These are phyloP conservation scores for Megaceryle alcyon DNA, from an alignment of 2,797 vertebrate genomes.

Conservation along the genomic window DNA sequence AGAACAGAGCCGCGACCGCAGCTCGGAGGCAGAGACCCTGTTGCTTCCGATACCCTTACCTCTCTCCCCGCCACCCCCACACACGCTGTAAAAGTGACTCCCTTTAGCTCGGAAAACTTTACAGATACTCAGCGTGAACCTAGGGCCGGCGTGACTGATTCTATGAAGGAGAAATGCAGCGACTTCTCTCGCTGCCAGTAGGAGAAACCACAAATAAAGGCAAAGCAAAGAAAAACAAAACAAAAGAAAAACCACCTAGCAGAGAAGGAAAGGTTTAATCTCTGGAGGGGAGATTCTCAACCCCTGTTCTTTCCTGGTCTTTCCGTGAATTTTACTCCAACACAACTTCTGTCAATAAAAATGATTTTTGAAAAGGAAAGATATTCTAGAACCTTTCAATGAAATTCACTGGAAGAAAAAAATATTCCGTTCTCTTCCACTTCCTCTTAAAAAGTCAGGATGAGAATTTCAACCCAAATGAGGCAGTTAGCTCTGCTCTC, in stretches of 20 bases:
- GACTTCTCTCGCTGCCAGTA: neutral
- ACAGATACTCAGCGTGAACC: neutral
- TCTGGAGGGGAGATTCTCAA: neutral
- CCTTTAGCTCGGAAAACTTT: conserved; percentile 1
- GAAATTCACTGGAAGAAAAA: neutral
- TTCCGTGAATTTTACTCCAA: neutral
- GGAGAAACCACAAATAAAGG: conserved; percentile 31
- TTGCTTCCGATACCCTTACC: neutral
- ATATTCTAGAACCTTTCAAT: neutral
- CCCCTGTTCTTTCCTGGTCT: neutral
- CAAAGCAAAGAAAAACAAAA: neutral
- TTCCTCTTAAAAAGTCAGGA: neutral
- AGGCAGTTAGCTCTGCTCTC: neutral
- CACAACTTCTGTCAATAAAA: neutral
- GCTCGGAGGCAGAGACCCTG: neutral
- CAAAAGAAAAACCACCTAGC: conserved; percentile 5
- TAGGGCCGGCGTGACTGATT: neutral
- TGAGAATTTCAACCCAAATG: neutral
- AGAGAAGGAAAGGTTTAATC: neutral
- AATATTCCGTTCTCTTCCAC: neutral
- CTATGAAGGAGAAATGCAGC: neutral
- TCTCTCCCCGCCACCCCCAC: neutral
- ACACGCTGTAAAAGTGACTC: neutral
- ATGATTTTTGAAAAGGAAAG: neutral
- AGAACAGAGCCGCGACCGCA: neutral